Base-by-base conservation (phyloP, 2,888 invertebrate species). In the Tenthredo livida region DNA sequence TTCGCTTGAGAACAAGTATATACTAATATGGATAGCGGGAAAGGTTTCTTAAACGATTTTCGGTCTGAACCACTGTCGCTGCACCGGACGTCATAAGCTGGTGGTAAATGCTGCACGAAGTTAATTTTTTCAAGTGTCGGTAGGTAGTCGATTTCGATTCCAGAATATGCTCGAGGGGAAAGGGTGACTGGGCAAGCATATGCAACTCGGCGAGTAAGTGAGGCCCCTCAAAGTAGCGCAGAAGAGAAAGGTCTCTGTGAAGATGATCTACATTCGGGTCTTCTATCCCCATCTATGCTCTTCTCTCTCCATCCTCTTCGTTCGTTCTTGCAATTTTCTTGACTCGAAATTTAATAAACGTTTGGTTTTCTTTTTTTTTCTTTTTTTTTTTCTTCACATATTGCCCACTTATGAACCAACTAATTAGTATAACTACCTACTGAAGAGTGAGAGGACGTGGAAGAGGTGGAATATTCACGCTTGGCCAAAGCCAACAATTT, bases 171-270 rank as follows among this genome's bases (percentile, higher is more conserved):
- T 70, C 67, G 83, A 67, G 47, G 83, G 83, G 67, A 70, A 83
- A 83, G 67, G 83, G 67, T 70, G 67, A 47, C 70, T 80, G 80
- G 61, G 21, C 47, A 37, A 83, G 40, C 67, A 70, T 54, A 70
- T 54, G 50, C 67, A 67, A n/a, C 15, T 40, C 67, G 43, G 12
- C 67, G 65, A 67, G 65, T 67, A 70, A 83, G 67, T 67, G 87
- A 89, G 88, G 43, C 85, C 50, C 43, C 88, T 90, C 89, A 89
- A 93, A 93, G 93, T 93, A 91, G 93, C 91, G 93, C 93, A 93
- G 90, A 93, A 93, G 93, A 93, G 93, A 93, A 93, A 93, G 93
- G 93, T 90, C 86, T 87, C 90, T 89, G 88, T 89, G 90, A 91
- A 92, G 92, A 92, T 93, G 93, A 92, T 93, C 93, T 93, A 93